Evolutionary conservation across 2,888 invertebrate species (phyloP).

Genomic region (Amblyjoppa proteus): DNA sequence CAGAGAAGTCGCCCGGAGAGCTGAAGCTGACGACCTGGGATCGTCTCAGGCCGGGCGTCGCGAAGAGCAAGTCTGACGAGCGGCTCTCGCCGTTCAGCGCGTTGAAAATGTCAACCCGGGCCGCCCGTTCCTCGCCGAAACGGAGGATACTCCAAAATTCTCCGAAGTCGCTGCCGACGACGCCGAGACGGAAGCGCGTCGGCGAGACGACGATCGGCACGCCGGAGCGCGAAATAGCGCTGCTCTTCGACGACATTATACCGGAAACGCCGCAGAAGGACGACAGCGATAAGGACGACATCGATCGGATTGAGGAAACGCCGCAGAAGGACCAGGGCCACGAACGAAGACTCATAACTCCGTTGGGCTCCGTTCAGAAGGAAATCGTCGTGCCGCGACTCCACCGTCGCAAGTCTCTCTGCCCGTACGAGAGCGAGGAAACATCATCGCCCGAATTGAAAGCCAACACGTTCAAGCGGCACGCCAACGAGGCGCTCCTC

Average conservation of each 20-base stretch:
- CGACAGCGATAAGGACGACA: conserved; percentile 64
- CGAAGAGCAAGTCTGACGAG: conserved; percentile 35
- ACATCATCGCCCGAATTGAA: conserved; percentile 75
- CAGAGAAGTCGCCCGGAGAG: conserved; percentile 71
- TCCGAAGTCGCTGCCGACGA: conserved; percentile 62
- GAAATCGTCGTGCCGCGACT: conserved; percentile 75
- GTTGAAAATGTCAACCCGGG: conserved; percentile 72
- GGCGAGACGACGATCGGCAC: conserved; percentile 51
- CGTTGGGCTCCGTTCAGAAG: conserved; percentile 76
- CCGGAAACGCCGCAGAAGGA: conserved; percentile 78
- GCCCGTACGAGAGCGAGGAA: conserved; percentile 68
- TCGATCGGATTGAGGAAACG: conserved; percentile 73
- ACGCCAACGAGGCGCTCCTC: conserved; percentile 68
- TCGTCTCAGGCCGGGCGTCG: conserved; percentile 67
- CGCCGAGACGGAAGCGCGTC: conserved; percentile 60
- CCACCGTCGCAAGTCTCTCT: conserved; percentile 78
- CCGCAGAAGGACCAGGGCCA: conserved; percentile 75
- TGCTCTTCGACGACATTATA: conserved; percentile 68
- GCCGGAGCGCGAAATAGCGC: conserved; percentile 53
- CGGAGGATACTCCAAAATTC: conserved; percentile 68
- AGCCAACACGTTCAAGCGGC: conserved; percentile 74
- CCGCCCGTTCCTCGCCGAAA: conserved; percentile 75
- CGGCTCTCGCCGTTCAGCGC: conserved; percentile 73
- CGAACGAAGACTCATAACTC: conserved; percentile 77
- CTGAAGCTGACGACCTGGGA: conserved; percentile 70